Evolutionary conservation across 1,140 invertebrate genomes (phyloP).

Genomic region (Diorhabda elongata): DNA sequence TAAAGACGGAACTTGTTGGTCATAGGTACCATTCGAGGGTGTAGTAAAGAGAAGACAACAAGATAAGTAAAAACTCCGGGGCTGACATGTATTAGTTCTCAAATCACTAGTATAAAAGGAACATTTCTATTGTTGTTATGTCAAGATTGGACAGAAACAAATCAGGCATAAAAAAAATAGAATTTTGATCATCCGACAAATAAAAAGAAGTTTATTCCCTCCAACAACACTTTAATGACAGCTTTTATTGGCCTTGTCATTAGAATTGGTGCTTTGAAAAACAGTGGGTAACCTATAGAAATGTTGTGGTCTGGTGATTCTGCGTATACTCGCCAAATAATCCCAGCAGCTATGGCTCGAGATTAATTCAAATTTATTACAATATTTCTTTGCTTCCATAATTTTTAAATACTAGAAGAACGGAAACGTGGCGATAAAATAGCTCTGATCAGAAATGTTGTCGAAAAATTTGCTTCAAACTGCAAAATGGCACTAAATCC

Average conservation of each 20-base stretch:
- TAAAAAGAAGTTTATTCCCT: not conserved
- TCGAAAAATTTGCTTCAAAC: no score
- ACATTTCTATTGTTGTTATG: not conserved
- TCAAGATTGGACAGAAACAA: not conserved
- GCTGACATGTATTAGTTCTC: not conserved
- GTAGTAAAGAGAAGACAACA: not conserved
- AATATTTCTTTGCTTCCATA: slow-evolving; percentile 4
- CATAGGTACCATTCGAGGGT: not conserved
- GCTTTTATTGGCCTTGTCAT: no score
- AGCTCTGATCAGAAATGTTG: no score
- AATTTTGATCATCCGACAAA: not conserved
- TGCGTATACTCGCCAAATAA: not conserved
- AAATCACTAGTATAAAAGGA: not conserved
- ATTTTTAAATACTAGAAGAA: slow-evolving; percentile 11
- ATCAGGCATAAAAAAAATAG: not conserved
- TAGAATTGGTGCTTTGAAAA: not conserved
- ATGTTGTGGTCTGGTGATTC: not conserved
- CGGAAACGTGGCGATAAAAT: not conserved
- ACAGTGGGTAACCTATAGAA: not conserved
- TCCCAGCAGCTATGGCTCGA: not conserved
- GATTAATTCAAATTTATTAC: slow-evolving; percentile 7
- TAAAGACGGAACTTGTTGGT: not conserved
- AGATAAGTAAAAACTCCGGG: not conserved
- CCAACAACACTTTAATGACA: not conserved
- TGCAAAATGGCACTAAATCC: no score